A percentile compares a stretch with the other conserved stretches of the same genome.
Evolutionary conservation across 2,888 invertebrate species (phyloP).

Genomic region (Drosophila pegasa): DNA sequence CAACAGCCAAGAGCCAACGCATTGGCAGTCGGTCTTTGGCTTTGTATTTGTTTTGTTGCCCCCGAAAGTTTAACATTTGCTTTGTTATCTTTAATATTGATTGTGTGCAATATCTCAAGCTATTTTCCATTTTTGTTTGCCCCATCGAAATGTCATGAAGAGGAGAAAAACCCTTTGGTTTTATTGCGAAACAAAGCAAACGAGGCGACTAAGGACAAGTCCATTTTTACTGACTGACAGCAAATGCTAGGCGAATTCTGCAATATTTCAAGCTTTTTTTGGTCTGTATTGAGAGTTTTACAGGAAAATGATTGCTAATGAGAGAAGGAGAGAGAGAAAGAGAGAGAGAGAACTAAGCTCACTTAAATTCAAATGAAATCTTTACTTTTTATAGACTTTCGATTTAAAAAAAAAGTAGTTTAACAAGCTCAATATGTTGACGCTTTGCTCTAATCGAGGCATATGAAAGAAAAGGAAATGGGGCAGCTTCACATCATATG

Average conservation of each 20-base stretch:
- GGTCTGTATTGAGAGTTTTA: no score
- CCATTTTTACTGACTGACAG: constrained; percentile 6
- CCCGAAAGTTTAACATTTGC: constrained; percentile 38
- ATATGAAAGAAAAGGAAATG: constrained; percentile 36
- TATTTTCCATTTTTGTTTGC: constrained; percentile 41
- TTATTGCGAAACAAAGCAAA: constrained; percentile 17
- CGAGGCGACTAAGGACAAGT: constrained; percentile 1
- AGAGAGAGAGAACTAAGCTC: no score
- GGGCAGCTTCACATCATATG: no score
- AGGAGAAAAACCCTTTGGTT: background rate
- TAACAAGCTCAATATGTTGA: background rate
- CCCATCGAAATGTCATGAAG: constrained; percentile 17
- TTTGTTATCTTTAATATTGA: constrained; percentile 65
- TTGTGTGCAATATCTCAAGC: constrained; percentile 60
- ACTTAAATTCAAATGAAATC: background rate
- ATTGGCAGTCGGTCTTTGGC: constrained; percentile 30
- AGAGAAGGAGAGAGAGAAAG: no score
- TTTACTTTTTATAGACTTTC: background rate
- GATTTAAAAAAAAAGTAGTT: background rate
- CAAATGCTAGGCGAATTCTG: background rate
- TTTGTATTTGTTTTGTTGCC: constrained; percentile 60
- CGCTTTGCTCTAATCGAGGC: constrained; percentile 20
- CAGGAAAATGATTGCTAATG: background rate
- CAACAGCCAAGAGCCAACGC: no score
- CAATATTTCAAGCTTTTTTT: background rate